Evolutionary conservation across 2,888 invertebrate species (phyloP).

Genomic region (Noctua pronuba): DNA sequence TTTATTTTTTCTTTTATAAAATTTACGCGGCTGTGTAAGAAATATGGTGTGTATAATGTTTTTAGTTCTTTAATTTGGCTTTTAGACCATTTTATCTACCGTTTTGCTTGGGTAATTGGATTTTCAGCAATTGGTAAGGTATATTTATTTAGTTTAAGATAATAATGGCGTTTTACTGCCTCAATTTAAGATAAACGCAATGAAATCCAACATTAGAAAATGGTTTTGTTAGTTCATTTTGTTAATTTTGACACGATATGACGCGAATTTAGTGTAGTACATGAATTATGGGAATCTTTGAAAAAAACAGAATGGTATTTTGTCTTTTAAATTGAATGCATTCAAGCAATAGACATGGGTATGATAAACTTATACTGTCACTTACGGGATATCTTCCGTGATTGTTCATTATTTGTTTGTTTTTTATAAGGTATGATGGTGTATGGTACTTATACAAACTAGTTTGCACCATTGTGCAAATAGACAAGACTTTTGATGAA

Average conservation of each 20-base stretch:
- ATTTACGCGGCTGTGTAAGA: conserved; percentile 35
- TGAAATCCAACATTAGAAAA: neutral
- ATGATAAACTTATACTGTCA: too few relatives aligned
- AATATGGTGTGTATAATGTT: conserved; percentile 19
- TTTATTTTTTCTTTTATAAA: conserved; percentile 38
- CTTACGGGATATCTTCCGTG: too few relatives aligned
- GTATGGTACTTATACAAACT: too few relatives aligned
- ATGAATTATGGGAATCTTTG: neutral
- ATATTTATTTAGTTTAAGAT: neutral
- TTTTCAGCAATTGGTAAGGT: neutral
- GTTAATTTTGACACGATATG: neutral
- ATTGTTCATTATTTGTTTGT: too few relatives aligned
- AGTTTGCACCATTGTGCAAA: neutral
- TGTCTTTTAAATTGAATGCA: neutral
- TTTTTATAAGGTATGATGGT: too few relatives aligned
- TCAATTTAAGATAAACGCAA: neutral
- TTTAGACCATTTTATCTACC: neutral
- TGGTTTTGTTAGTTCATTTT: neutral
- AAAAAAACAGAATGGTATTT: neutral
- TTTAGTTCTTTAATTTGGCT: conserved; percentile 9
- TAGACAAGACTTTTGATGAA: neutral
- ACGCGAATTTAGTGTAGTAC: neutral
- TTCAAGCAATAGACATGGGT: neutral
- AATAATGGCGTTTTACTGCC: neutral
- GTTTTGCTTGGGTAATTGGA: neutral